These are phyloP conservation scores for Rhipidura dahli DNA, from an alignment of 2,113 vertebrate species.

Conservation along the genomic window DNA sequence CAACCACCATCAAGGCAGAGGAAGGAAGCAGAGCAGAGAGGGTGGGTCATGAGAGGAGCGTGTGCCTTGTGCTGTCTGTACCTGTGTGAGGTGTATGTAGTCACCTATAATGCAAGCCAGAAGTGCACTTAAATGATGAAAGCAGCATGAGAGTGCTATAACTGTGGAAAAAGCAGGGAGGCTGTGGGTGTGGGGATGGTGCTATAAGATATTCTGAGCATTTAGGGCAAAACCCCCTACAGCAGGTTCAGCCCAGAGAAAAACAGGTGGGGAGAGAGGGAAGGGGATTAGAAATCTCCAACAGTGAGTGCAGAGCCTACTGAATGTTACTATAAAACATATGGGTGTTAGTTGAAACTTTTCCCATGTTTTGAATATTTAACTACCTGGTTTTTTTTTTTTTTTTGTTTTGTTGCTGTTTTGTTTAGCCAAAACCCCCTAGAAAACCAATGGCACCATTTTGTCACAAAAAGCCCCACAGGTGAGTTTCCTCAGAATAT, in stretches of 20 bases:
- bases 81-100: background rate
- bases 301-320: background rate
- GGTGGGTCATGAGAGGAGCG: rapidly evolving
- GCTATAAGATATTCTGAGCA: background rate
- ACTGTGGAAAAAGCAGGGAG: background rate
- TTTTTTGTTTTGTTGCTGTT: background rate
- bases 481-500: background rate
- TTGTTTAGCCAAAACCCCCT: background rate
- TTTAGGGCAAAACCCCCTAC: rapidly evolving
- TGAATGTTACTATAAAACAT: background rate
- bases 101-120: background rate
- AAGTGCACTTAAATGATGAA: background rate
- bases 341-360: background rate
- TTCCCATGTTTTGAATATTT: background rate
- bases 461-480: background rate
- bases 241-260: background rate
- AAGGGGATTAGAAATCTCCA: background rate
- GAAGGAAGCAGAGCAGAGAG: background rate
- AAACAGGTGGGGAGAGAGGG: background rate
- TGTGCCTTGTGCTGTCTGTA: rapidly evolving
- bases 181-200: background rate
- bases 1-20: background rate
- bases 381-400: background rate
- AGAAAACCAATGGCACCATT: background rate
- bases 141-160: background rate